A percentile compares a stretch with the other conserved stretches of the same genome.
These are phyloP conservation scores for Eospalax fontanierii DNA, from an alignment of 2,797 vertebrate species.

Conservation along the genomic window DNA sequence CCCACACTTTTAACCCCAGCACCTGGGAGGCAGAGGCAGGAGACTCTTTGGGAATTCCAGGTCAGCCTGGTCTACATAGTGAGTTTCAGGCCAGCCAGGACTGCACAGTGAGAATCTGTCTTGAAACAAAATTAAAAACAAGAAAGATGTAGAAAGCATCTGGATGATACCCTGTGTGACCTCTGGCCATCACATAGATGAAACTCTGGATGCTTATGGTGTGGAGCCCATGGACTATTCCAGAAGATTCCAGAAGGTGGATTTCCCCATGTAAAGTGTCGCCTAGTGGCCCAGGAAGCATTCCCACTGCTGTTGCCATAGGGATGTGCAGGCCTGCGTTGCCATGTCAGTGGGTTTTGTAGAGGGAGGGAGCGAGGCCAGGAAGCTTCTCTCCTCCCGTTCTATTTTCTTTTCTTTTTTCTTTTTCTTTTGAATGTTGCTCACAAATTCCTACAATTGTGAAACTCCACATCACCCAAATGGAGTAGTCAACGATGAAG, in stretches of 20 bases:
- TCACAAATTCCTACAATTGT: neutral
- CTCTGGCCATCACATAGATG: neutral
- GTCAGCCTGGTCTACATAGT: too few species aligned
- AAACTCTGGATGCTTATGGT: too few species aligned
- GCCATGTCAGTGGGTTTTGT: constrained; percentile 43
- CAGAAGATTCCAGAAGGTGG: neutral
- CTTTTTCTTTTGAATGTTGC: neutral
- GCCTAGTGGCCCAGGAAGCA: neutral
- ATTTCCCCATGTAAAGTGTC: neutral
- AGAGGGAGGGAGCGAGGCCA: neutral
- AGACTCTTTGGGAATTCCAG: too few species aligned
- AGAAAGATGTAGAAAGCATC: too few species aligned
- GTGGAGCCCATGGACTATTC: neutral
- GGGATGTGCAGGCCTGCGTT: constrained; percentile 5
- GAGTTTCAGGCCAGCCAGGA: too few species aligned
- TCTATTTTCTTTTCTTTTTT: too few species aligned
- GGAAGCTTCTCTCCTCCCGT: neutral
- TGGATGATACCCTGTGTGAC: neutral
- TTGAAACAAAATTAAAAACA: too few species aligned
- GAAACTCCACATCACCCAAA: neutral
- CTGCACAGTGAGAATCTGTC: too few species aligned
- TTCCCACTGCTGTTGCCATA: constrained; percentile 68
- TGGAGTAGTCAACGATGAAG: neutral
- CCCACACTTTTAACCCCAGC: too few species aligned
- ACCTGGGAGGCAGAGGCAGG: too few species aligned